These are phyloP conservation scores for Raja brachyura DNA, from an alignment of 2,113 vertebrate genomes.

Conservation along the genomic window DNA sequence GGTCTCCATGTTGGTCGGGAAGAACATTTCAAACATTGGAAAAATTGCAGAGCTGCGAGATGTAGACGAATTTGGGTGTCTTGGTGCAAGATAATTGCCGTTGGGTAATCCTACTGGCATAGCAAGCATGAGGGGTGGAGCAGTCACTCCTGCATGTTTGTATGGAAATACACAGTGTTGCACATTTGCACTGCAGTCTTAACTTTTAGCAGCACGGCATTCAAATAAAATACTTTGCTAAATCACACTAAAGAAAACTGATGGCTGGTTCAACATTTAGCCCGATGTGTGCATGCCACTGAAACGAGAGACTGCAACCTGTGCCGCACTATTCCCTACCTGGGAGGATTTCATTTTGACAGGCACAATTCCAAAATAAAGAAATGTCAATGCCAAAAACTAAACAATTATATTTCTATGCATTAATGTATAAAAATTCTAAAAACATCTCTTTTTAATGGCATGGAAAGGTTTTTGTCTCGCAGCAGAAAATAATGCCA, in stretches of 20 bases:
- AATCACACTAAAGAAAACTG: neutral
- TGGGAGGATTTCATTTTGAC: no score
- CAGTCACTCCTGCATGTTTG: no score
- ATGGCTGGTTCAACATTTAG: conserved; percentile 28
- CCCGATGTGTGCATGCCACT: neutral
- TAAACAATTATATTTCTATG: neutral
- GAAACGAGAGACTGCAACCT: neutral
- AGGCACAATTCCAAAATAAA: neutral
- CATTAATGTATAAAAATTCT: neutral
- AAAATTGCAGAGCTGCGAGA: no score
- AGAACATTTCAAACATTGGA: no score
- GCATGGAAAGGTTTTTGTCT: neutral
- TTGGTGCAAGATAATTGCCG: no score
- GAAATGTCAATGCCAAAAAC: neutral
- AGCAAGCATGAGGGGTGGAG: no score
- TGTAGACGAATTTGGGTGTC: no score
- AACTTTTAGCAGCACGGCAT: neutral
- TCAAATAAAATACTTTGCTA: neutral
- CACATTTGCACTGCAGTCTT: neutral
- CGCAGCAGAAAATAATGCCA: neutral
- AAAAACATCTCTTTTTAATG: neutral
- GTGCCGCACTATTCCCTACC: neutral
- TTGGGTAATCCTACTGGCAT: no score
- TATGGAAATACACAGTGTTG: neutral
- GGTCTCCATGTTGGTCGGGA: no score